Base-by-base conservation (phyloP, 92 coral and sea anemone species). In the Scolanthus callimorphus region DNA sequence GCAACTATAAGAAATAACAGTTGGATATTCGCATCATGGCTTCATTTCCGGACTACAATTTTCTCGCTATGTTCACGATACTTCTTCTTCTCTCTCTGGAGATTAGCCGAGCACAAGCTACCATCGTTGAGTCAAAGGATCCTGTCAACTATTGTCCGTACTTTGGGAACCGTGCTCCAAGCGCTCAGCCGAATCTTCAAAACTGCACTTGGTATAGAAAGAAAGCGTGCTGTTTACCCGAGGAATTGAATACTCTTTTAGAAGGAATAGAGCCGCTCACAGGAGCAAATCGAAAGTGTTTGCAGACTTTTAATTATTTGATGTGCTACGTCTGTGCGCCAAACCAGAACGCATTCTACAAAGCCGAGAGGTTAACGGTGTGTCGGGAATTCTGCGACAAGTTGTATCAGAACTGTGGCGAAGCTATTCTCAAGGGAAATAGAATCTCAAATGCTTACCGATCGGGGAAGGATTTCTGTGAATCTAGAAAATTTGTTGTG, bases 271-370 rank as follows among this genome's bases (percentile, higher is more conserved):
- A 77, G 17, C 99, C 99, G 1, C 88, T 81, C 49, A 80, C 71
- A 0, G 99, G 99, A 20, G 99, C 99, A 3, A 63, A 62, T 55
- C 50, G 58, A 25, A 57, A 74, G 19, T 94, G 99, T 59, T 69
- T 79, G 11, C 60, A 59, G 8, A 63, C 78, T 49, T 64, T 83
- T 28, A 94, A 88, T 29, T 80, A 70, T 54, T 55, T 89, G 17
- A 89, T 89, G 89, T 94, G 99, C 53, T 94, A 78, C 27, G 88
- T 94, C 0, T 94, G 99, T 47, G 85, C 96, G 0, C 94, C 99
- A 19, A 71, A 88, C 27, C 99, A 94, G 60, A 94, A 86, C 27
- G 31, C 38, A 15, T 94, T 88, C 69, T 88, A 89, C 84, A 48
- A 72, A 19, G 65, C 76, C 28, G 99, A 94, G 28, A 63, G 80